Evolutionary conservation across 2,113 vertebrate genomes (phyloP), one percentile per base, ranked within the genome.

Genomic region (Calonectris borealis): DNA sequence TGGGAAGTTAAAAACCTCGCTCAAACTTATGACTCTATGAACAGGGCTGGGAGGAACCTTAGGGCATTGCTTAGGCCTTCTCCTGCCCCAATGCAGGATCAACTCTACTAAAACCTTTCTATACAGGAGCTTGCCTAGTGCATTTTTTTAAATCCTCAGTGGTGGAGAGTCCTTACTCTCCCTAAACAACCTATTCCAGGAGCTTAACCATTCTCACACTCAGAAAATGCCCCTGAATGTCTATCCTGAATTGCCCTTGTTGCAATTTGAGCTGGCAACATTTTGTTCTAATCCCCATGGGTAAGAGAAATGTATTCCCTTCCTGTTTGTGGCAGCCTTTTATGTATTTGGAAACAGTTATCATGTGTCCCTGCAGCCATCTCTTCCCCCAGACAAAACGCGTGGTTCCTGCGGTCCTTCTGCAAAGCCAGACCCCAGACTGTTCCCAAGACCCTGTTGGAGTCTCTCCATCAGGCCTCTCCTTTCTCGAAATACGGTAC

Each of bases 381-480:
- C 48, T 36, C 44, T 49, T 49, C 86, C 49, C 54, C 22, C 19
- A 46, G 60, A 18, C 12, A 16, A 44, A 79, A 34, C 22, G 12
- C 0, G 6, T 0, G 2, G 7, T 48, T 77, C 57, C 49, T 61
- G 62, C 2, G 9, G 27, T 38, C 62, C 46, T 64, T 13, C 58
- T 46, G 58, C 64, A 52, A 49, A 90, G 79, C 34, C 46, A 31
- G 46, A 73, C 31, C 40, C 21, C 16, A 2, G 11, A 38, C 19
- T 82, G 51, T 4, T 64, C 19, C n/a, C 0, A 0, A 31, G 34
- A 12, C 26, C 19, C 18, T 0, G 0, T 66, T 4, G 34, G 38
- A 65, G 24, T 24, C 31, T 65, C 62, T 81, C 71, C n/a, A 9
- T 10, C 60, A 69, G 48, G 34, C 44, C 83, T 61, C 54, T 13